Evolutionary conservation across 1,140 invertebrate genomes (phyloP), one percentile per base, ranked within the genome.

Genomic region (Drosophila santomea): DNA sequence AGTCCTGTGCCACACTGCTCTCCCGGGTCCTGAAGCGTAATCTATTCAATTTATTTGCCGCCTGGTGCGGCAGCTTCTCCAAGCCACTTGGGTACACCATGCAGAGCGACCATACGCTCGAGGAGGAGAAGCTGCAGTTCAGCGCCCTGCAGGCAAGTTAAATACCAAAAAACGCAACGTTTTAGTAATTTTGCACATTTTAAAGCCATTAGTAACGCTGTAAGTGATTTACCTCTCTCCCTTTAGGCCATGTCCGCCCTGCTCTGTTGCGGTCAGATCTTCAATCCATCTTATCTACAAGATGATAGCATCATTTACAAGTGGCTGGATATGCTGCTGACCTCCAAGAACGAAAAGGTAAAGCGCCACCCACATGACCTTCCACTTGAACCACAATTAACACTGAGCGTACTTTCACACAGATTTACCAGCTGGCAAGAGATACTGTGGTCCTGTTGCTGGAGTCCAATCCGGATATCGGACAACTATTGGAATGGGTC

Each of bases 391-490:
- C 20, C 28, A 2, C n/a, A 44, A 12, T 64, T 44, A 55, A 56
- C 6, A 23, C 36, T 17, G 2, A 38, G 25, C 72, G 28, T 58
- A 14, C 91, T 85, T 43, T 56, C 7, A 6, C 82, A 98, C 82
- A 98, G 97, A 96, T 99, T 74, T 97, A 98, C 92, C 95, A 96
- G 63, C 93, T 99, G 66, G 98, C 96, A 1, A 95, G 98, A 47
- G 98, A 99, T 93, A 99, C 98, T 1, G 96, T 99, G 8, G 97
- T 99, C 2, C 93, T 99, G 35, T 93, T 99, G 25, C 93, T 99
- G 48, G 98, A 99, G 93, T 98, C 97, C 76, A 99, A 99, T 94
- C 96, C 98, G 1, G 98, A 99, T 92, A 96, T 97, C 58, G 97
- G 98, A 0, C 95, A 97, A 3, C 93, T 99, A 14, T 93, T 99